Evolutionary conservation across 2,113 vertebrate genomes (phyloP).

Genomic region (Pachycephala philippinensis): DNA sequence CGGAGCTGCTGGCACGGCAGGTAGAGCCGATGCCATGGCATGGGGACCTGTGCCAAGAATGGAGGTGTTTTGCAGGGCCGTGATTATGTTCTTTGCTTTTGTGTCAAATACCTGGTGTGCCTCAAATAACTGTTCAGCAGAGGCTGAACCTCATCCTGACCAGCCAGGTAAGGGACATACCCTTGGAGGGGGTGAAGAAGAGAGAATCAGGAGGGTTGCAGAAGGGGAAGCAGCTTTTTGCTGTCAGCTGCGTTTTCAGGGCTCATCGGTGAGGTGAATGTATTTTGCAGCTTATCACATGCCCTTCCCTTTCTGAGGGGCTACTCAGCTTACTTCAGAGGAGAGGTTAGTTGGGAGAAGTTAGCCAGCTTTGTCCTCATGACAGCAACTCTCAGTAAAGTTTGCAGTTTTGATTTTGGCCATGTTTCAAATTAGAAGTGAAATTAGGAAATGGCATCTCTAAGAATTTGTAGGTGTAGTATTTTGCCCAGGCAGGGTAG

Average conservation of each 20-base stretch:
- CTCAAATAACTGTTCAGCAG: too few relatives aligned
- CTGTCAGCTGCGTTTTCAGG: neutral
- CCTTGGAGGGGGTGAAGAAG: neutral
- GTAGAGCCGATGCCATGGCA: rapidly evolving
- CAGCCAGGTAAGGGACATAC: neutral
- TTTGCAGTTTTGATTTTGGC: neutral
- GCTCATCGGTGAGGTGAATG: neutral
- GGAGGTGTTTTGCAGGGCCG: rapidly evolving
- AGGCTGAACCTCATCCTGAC: neutral
- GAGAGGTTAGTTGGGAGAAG: neutral
- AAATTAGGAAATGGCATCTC: neutral
- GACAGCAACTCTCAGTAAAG: neutral
- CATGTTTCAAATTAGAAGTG: neutral
- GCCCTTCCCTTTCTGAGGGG: neutral
- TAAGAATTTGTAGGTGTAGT: neutral
- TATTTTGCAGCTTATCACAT: neutral
- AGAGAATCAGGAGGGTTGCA: neutral
- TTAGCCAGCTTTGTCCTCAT: neutral
- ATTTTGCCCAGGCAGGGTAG: neutral
- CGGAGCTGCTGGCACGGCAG: rapidly evolving
- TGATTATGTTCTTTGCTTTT: neutral
- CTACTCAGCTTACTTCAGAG: neutral
- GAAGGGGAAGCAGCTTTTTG: neutral
- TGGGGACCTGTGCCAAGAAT: neutral
- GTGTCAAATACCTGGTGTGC: neutral